A percentile compares a stretch with the other conserved stretches of the same genome.
Conservation (phyloP, 2,888 invertebrate genomes). For the Lithophane socia region DNA sequence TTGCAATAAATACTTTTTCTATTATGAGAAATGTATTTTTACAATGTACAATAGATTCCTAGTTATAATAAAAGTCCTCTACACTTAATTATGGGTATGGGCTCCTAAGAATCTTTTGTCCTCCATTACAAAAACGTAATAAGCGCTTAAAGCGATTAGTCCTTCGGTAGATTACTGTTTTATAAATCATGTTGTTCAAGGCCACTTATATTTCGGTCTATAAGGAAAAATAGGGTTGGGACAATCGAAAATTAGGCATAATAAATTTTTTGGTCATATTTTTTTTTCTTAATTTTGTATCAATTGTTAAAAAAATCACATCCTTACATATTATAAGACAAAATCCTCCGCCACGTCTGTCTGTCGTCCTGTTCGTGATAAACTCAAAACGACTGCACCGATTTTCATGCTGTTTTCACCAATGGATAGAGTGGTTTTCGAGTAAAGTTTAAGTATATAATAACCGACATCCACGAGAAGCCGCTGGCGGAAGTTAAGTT, state of each 20-base stretch:
- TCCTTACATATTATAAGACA: no score
- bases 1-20: neutral
- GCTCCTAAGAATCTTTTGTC: conserved; percentile 8
- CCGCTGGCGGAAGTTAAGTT: neutral
- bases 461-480: no score
- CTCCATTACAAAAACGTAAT: conserved; percentile 9
- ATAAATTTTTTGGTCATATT: no score
- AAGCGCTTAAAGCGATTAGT: conserved; percentile 41
- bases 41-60: neutral
- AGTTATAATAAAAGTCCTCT: neutral
- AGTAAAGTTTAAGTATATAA: no score
- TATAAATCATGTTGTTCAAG: conserved; percentile 46
- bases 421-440: no score
- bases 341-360: no score
- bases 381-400: no score
- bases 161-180: conserved; percentile 46
- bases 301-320: neutral
- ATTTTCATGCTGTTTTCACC: no score
- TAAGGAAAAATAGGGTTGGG: conserved; percentile 7
- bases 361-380: no score
- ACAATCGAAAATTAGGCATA: neutral
- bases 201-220: conserved; percentile 13
- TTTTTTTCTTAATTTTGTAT: neutral
- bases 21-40: neutral
- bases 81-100: conserved; percentile 10